Evolutionary conservation across 2,797 vertebrate species (phyloP).

Genomic region (Acomys russatus): DNA sequence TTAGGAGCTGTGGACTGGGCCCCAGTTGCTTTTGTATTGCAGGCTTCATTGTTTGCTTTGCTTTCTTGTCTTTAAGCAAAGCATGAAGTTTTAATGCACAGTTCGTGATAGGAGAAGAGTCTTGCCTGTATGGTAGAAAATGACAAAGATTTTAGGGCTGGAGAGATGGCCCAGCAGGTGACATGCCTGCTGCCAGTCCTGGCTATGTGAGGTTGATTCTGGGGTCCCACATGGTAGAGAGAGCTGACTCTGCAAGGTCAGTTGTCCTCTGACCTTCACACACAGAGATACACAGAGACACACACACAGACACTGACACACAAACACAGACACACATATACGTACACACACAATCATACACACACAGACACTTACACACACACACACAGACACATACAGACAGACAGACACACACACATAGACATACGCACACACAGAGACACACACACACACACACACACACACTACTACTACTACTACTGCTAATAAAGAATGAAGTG

Average conservation of each 20-base stretch:
- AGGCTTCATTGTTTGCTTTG: slow-evolving; percentile 72
- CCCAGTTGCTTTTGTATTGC: slow-evolving; percentile 33
- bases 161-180: background rate
- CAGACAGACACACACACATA: rapidly evolving
- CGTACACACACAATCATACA: too few relatives aligned
- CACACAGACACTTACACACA: rapidly evolving
- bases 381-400: too few relatives aligned
- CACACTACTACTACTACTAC: background rate
- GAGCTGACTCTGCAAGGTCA: background rate
- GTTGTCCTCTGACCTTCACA: background rate
- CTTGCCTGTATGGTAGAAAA: slow-evolving; percentile 15
- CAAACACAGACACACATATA: too few relatives aligned
- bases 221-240: background rate
- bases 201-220: too few relatives aligned
- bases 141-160: background rate
- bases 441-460: background rate
- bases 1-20: slow-evolving; percentile 69
- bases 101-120: background rate
- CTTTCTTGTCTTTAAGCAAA: slow-evolving; percentile 43
- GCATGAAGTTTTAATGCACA: background rate
- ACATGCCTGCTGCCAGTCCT: background rate
- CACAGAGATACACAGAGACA: too few relatives aligned
- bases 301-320: too few relatives aligned
- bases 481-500: background rate
- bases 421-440: background rate